phyloP scores from a whole-genome alignment of 2,113 vertebrate genomes.

The Dicerorhinus sumatrensis region DNA sequence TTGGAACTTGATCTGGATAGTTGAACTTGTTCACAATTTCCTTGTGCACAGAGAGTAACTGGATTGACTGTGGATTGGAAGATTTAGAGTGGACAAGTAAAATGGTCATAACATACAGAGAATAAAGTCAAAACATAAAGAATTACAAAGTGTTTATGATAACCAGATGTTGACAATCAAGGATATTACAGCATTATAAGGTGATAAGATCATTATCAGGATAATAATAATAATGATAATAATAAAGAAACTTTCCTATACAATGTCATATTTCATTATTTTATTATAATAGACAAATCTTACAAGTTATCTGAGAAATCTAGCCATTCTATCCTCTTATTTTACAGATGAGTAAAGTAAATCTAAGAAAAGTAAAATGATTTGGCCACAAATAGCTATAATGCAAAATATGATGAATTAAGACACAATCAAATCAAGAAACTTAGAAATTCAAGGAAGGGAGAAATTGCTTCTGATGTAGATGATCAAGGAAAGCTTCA shows the following conservation, averaged over 20 bases:
- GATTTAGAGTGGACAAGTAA: not conserved
- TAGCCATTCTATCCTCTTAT: not conserved
- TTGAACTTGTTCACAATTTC: not conserved
- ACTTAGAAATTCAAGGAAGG: not conserved
- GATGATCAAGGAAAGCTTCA: not conserved
- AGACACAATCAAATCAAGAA: not conserved
- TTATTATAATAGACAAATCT: not conserved
- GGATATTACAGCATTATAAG: not conserved
- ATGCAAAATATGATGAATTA: slow-evolving; percentile 22
- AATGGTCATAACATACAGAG: not conserved
- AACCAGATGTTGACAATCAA: not conserved
- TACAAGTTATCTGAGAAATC: slow-evolving; percentile 16
- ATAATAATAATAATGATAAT: not conserved
- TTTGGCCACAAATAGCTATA: not conserved
- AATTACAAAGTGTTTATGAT: not conserved
- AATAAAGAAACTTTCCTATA: not conserved
- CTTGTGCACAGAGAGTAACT: not conserved
- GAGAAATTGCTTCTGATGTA: not conserved
- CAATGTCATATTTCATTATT: not conserved
- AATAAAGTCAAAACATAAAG: slow-evolving; percentile 31
- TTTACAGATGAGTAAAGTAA: not conserved
- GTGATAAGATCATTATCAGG: not conserved
- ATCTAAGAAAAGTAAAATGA: not conserved
- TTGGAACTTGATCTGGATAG: not conserved
- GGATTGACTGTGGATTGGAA: not conserved